Percentiles rank a stretch among this genome's conserved stretches.
Evolutionary conservation across 2,113 vertebrate genomes (phyloP).

Genomic region (Grus americana): DNA sequence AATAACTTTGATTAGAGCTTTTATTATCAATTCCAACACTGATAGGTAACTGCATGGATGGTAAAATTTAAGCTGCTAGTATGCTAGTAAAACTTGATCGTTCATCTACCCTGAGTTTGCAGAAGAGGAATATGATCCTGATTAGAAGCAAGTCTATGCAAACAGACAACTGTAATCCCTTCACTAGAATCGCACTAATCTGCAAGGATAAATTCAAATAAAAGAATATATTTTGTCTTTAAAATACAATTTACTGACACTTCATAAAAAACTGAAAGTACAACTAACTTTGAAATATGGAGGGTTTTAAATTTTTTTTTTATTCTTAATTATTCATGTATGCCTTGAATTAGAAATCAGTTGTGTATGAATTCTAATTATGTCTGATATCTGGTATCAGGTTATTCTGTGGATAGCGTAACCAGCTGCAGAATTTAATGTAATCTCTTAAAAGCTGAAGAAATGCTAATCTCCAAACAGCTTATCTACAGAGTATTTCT

Average conservation of each 20-base stretch:
- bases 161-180: not conserved
- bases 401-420: not conserved
- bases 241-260: not conserved
- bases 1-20: not conserved
- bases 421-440: not conserved
- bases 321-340: not conserved
- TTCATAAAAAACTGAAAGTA: not conserved
- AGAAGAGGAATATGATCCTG: not conserved
- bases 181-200: not conserved
- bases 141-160: not conserved
- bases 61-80: not conserved
- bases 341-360: not conserved
- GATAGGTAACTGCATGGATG: not conserved
- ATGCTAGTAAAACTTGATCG: not conserved
- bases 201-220: not conserved
- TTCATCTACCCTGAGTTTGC: not conserved
- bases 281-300: not conserved
- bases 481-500: not conserved
- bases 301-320: too few species aligned
- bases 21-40: not conserved
- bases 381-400: fast-evolving
- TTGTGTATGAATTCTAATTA: not conserved
- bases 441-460: not conserved
- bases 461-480: not conserved
- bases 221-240: not conserved